phyloP scores from a whole-genome alignment of 1,140 invertebrate species.

The Drosophila truncata region DNA sequence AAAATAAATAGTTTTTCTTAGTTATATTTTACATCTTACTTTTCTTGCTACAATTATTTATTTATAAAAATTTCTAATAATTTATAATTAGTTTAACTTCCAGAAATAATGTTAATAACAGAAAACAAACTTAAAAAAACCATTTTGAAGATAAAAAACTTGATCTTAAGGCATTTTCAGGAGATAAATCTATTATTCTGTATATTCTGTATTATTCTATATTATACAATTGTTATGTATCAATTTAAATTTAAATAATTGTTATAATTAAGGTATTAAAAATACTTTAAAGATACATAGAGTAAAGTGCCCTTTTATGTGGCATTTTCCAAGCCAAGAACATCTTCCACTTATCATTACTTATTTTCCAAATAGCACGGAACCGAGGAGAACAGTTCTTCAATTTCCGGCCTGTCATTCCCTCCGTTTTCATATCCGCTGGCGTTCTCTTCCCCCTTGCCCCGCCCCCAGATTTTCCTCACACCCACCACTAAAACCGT shows the following conservation, averaged over 20 bases:
- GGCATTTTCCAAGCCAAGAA: not conserved
- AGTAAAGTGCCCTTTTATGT: not conserved
- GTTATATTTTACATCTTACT: not conserved
- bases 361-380: slow-evolving; percentile 23
- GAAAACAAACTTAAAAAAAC: not conserved
- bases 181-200: too few relatives aligned
- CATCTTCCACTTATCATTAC: slow-evolving; percentile 41
- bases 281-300: not conserved
- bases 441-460: not conserved
- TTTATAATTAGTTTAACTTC: not conserved
- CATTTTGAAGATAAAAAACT: not conserved
- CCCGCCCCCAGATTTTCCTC: slow-evolving; percentile 5
- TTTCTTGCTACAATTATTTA: not conserved
- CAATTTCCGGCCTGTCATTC: slow-evolving; percentile 53
- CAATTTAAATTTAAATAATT: too few relatives aligned
- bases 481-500: slow-evolving; percentile 3
- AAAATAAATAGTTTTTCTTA: not conserved
- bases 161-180: too few relatives aligned
- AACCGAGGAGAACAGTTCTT: slow-evolving; percentile 29
- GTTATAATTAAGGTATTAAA: not conserved
- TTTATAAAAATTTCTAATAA: not conserved
- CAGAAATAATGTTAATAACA: not conserved
- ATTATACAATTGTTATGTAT: too few relatives aligned
- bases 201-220: too few relatives aligned
- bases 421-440: slow-evolving; percentile 39